Conservation (phyloP, 2,113 vertebrate species). For the Emydocephalus ijimae region DNA sequence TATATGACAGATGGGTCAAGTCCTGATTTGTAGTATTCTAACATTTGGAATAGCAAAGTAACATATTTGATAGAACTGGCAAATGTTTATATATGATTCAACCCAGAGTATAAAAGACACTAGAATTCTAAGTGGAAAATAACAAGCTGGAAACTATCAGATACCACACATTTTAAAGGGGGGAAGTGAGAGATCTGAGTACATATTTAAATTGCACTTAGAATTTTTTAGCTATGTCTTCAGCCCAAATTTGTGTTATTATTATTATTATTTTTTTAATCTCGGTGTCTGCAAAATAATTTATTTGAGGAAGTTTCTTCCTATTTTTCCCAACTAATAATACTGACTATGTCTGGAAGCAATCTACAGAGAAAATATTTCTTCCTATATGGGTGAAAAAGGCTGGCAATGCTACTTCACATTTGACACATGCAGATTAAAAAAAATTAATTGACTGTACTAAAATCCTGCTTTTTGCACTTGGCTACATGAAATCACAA, state of each 20-base stretch:
- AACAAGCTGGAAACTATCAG: constrained; percentile 85
- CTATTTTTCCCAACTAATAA: constrained; percentile 48
- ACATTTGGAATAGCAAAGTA: constrained; percentile 84
- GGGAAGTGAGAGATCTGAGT: constrained; percentile 78
- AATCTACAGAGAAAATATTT: constrained; percentile 26
- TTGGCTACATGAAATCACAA: constrained; percentile 39
- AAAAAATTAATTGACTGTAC: constrained; percentile 30
- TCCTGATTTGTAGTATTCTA: constrained; percentile 80
- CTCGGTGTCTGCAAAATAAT: constrained; percentile 68
- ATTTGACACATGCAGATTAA: constrained; percentile 35
- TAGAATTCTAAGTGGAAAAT: constrained; percentile 82
- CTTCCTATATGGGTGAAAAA: constrained; percentile 17
- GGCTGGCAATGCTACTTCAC: constrained; percentile 32
- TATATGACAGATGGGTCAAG: constrained; percentile 87
- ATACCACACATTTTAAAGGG: constrained; percentile 72
- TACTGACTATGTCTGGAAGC: constrained; percentile 33
- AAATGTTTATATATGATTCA: constrained; percentile 84
- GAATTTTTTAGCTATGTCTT: constrained; percentile 70
- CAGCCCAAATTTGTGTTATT: constrained; percentile 67
- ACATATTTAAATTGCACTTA: constrained; percentile 81
- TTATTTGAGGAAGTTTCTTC: constrained; percentile 51
- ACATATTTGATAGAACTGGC: constrained; percentile 87
- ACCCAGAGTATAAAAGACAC: constrained; percentile 83
- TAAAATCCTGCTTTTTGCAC: constrained; percentile 27
- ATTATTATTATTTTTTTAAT: constrained; percentile 58